Evolutionary conservation across 2,797 vertebrate genomes (phyloP), one percentile per base, ranked within the genome.

Genomic region (Ptychobarbus kaznakovi): DNA sequence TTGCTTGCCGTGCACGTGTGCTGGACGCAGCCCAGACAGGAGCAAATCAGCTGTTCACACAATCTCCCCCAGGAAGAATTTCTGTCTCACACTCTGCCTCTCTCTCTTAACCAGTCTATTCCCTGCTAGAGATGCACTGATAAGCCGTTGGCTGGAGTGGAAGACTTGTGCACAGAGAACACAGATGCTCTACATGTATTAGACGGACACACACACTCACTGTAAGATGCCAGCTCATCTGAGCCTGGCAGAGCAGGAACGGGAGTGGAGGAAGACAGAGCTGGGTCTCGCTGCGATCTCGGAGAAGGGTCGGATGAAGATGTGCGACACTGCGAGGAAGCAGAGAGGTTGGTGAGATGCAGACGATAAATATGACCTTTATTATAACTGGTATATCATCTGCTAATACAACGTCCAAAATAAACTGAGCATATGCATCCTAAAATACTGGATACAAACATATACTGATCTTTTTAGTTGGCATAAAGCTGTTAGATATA

Each of bases 71-170:
- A 22, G 77, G 73, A 81, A 46, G 46, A 80, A 58, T 74, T 32
- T 78, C 61, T 56, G 12, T 73, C 83, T 80, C 83, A 58, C 66
- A 78, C 63, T 32, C 82, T 2, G 18, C 16, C 72, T n/a, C 20
- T 49, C 69, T 81, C 74, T 51, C 82, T 51, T 63, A 32, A 22
- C 86, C 78, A 78, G 22, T 76, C 51, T 76, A 58, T 61, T 51
- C 53, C 16, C 88, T 79, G 56, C 89, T 91, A 80, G 38, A 13
- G 58, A 87, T 79, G 72, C 89, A 81, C 93, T 89, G 92, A 93
- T 90, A 91, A 91, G 87, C 84, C 75, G 90, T 90, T 93, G 93
- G 92, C 92, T 91, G 91, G 93, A 92, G 87, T 89, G 87, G 89
- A 82, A 90, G 84, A 87, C 58, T 86, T 81, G 28, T 46, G 20